Evolutionary conservation across 2,113 vertebrate species (phyloP), one percentile per base, ranked within the genome.

Genomic region (Spea multiplicata): DNA sequence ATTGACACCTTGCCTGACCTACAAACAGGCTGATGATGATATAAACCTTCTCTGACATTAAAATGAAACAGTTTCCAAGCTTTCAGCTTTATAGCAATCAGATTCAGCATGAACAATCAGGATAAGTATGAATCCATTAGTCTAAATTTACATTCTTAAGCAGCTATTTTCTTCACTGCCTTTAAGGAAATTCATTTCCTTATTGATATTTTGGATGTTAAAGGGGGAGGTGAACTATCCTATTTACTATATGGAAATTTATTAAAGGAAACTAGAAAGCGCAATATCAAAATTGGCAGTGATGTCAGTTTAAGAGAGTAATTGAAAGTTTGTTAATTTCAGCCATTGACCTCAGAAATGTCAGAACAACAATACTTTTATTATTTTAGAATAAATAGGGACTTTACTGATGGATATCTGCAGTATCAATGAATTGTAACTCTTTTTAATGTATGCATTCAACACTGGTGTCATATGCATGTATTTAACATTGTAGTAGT

Each of bases 61-160:
- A 78, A 79, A 73, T 79, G 50, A 78, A 72, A 72, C 64, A 13
- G 61, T 66, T 66, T 78, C 62, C n/a, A 79, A 79, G 76, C 69
- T 73, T 66, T 73, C 59, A 73, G 61, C 61, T 65, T 61, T 78
- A 72, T 48, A n/a, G 62, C 61, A 79, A 79, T 79, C 76, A 79
- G n/a, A 73, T 73, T 73, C 76, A 79, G 70, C 76, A 73, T 72
- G 70, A 79, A 79, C 61, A 79, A 73, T 79, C 76, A 79, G 70
- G 71, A 57, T 53, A 79, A 79, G 70, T 72, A 73, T 79, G 76
- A 79, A 79, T 73, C 69, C 62, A 79, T 79, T 79, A 79, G 76
- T 66, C 71, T 73, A 47, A 8, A 79, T 79, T 79, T 79, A 64
- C 69, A 79, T 79, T 53, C 16, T 14, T 66, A 79, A 64, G 70